These are phyloP conservation scores for Antrozous pallidus DNA, from an alignment of 2,797 vertebrate species.

Conservation along the genomic window DNA sequence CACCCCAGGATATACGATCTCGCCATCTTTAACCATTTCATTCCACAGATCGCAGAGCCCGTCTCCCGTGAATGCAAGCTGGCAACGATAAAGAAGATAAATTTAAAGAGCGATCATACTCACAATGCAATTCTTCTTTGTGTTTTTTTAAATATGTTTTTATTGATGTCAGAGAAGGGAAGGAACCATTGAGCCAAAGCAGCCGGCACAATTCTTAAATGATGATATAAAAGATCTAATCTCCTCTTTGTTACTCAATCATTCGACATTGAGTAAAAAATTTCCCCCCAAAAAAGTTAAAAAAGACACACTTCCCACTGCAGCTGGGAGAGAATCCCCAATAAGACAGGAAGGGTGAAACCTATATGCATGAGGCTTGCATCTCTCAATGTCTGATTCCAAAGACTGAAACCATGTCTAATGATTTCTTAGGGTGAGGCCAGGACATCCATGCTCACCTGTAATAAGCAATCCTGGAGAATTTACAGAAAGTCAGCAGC, in stretches of 20 bases:
- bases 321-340: not conserved
- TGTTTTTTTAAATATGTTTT: too few relatives aligned
- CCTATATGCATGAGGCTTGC: too few relatives aligned
- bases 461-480: not conserved
- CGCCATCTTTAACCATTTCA: slow-evolving; percentile 99
- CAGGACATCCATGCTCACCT: not conserved
- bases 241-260: not conserved
- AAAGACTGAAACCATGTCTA: not conserved
- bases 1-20: slow-evolving; percentile 92
- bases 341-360: not conserved
- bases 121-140: too few relatives aligned
- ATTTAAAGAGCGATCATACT: not conserved
- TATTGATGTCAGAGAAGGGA: too few relatives aligned
- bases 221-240: not conserved
- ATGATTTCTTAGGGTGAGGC: not conserved
- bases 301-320: not conserved
- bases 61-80: slow-evolving; percentile 97
- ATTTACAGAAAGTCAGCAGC: not conserved
- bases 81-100: slow-evolving; percentile 50
- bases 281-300: not conserved
- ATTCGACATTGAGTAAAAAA: slow-evolving; percentile 8
- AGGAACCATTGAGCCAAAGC: too few relatives aligned
- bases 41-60: slow-evolving; percentile 99
- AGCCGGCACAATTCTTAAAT: not conserved
- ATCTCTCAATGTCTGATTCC: not conserved